Percentiles rank a stretch among this genome's conserved stretches.
phyloP scores from a whole-genome alignment of 2,888 invertebrate genomes.

The Siphlonurus alternatus region DNA sequence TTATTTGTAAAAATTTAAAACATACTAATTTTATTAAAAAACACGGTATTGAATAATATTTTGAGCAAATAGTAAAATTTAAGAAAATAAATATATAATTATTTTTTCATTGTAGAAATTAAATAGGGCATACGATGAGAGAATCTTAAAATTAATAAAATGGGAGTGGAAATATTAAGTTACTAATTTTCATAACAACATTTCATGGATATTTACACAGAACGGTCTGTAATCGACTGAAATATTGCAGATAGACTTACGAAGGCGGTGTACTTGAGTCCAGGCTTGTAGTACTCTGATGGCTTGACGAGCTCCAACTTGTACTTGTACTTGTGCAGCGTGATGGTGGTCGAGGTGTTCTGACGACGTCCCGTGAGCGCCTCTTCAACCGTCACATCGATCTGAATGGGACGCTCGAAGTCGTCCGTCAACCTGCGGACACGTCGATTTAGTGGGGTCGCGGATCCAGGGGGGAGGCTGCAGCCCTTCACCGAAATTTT shows the following conservation, averaged over 20 bases:
- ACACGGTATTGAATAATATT: too few relatives aligned
- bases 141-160: neutral
- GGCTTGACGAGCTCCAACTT: conserved; percentile 59
- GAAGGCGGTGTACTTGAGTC: conserved; percentile 65
- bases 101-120: conserved; percentile 3
- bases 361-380: conserved; percentile 69
- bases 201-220: too few relatives aligned
- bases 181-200: too few relatives aligned
- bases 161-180: neutral
- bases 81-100: too few relatives aligned
- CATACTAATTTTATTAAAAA: too few relatives aligned
- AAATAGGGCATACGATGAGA: neutral
- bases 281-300: conserved; percentile 78
- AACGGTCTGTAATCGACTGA: too few relatives aligned
- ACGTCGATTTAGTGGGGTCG: conserved; percentile 10
- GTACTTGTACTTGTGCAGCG: conserved; percentile 60
- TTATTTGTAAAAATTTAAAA: too few relatives aligned
- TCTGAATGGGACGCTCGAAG: conserved; percentile 60
- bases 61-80: too few relatives aligned
- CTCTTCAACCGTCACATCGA: conserved; percentile 84
- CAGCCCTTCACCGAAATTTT: too few relatives aligned
- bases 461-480: too few relatives aligned
- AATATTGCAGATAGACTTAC: too few relatives aligned
- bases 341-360: conserved; percentile 53
- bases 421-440: conserved; percentile 63